These are phyloP conservation scores for Selene dorsalis DNA, from an alignment of 2,797 vertebrate genomes.

Conservation along the genomic window DNA sequence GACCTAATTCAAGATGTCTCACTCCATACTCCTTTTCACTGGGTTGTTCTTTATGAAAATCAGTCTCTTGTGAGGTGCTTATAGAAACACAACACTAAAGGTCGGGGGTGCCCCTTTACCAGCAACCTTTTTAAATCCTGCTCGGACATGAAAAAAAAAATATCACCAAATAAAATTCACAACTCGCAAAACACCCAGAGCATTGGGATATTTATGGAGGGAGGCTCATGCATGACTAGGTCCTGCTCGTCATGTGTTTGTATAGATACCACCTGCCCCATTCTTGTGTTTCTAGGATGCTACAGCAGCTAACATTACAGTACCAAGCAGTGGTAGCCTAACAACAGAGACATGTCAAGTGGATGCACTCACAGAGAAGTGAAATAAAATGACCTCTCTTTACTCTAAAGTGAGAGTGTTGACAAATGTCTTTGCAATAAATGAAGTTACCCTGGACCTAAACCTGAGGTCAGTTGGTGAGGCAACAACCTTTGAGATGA, in stretches of 20 bases:
- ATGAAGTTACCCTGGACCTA: neutral
- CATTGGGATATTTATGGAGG: constrained; percentile 5
- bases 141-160: constrained; percentile 19
- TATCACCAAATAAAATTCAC: constrained; percentile 32
- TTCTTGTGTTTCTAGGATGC: constrained; percentile 67
- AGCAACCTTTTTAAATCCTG: constrained; percentile 14
- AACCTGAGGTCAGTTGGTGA: neutral
- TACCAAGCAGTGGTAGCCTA: constrained; percentile 39
- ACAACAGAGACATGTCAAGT: constrained; percentile 54
- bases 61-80: neutral
- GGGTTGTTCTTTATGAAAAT: neutral
- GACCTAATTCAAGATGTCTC: neutral
- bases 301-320: neutral
- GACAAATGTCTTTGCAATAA: constrained; percentile 15
- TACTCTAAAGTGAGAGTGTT: constrained; percentile 19
- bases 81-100: neutral
- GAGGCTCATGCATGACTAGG: constrained; percentile 45
- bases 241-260: constrained; percentile 61
- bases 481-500: constrained; percentile 25
- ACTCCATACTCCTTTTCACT: neutral
- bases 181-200: constrained; percentile 42
- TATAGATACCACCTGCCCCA: constrained; percentile 69
- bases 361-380: constrained; percentile 35
- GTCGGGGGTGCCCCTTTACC: constrained; percentile 1
- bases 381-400: constrained; percentile 21